Percentiles rank a stretch among this genome's conserved stretches.
phyloP scores from a whole-genome alignment of 2,797 vertebrate species.

The Cichlasoma orientale region DNA sequence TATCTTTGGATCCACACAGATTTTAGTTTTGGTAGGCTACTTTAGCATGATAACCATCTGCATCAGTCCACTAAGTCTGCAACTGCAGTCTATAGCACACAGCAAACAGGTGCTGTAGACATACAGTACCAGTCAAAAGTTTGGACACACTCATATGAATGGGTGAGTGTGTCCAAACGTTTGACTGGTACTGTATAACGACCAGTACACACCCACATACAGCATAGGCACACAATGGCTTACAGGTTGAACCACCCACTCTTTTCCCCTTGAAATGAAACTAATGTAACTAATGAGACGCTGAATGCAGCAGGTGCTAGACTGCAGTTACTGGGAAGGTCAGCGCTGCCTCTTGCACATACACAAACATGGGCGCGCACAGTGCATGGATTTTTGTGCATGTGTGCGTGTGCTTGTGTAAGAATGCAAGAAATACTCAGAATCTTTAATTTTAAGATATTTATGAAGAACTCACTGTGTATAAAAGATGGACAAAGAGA shows the following conservation, averaged over 20 bases:
- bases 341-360: constrained; percentile 46
- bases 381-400: not conserved
- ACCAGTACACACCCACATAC: not conserved
- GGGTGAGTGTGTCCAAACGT: too few relatives aligned
- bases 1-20: not conserved
- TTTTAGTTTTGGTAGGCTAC: not conserved
- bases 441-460: not conserved
- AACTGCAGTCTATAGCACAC: not conserved
- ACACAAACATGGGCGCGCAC: fast-evolving
- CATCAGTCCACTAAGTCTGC: not conserved
- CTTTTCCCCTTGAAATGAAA: constrained; percentile 30
- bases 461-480: not conserved
- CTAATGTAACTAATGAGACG: constrained; percentile 33
- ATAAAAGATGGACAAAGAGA: not conserved
- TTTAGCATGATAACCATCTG: not conserved
- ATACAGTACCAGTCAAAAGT: not conserved
- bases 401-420: not conserved
- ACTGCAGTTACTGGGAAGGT: constrained; percentile 57
- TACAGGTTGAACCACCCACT: not conserved
- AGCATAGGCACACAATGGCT: not conserved
- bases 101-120: not conserved
- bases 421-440: not conserved
- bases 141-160: too few relatives aligned
- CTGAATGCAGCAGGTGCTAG: constrained; percentile 6
- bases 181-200: not conserved